A percentile compares a stretch with the other conserved stretches of the same genome.
phyloP scores from a whole-genome alignment of 2,888 invertebrate genomes.

The Resseliella maxima region DNA sequence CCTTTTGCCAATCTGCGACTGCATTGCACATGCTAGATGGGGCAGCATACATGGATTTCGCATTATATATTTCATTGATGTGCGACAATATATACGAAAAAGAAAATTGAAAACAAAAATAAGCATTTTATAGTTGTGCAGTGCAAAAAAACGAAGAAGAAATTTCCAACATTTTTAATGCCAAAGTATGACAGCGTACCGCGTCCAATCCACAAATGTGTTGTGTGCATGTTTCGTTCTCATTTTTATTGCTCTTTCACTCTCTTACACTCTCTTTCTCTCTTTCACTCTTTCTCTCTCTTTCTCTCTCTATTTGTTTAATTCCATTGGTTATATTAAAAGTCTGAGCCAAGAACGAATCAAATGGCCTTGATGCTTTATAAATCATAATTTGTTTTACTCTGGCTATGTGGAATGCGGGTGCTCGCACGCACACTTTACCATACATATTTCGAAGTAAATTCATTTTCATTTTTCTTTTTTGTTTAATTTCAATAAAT shows the following conservation, averaged over 20 bases:
- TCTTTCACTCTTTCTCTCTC: too few species aligned
- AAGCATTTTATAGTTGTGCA: slow-evolving; percentile 30
- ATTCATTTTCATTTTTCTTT: background rate
- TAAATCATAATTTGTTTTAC: slow-evolving; percentile 30
- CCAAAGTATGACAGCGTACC: background rate
- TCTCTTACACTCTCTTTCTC: background rate
- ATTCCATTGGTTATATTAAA: slow-evolving; percentile 11
- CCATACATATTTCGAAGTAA: background rate
- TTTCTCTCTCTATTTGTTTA: background rate
- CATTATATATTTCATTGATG: background rate
- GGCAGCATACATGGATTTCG: slow-evolving; percentile 6
- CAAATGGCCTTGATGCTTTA: slow-evolving; percentile 30
- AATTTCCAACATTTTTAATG: background rate
- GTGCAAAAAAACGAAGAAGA: background rate
- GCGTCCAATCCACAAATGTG: background rate
- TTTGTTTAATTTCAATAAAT: slow-evolving; percentile 36
- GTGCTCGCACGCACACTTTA: background rate
- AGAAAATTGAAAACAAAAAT: too few species aligned
- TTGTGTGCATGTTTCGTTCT: background rate
- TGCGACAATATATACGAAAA: slow-evolving; percentile 19
- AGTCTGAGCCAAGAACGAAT: background rate
- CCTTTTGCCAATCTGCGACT: background rate
- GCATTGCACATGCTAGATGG: background rate
- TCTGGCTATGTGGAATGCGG: background rate
- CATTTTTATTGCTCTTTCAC: background rate